These are phyloP conservation scores for Lordiphosa mommai DNA, from an alignment of 1,140 invertebrate genomes.

Conservation along the genomic window DNA sequence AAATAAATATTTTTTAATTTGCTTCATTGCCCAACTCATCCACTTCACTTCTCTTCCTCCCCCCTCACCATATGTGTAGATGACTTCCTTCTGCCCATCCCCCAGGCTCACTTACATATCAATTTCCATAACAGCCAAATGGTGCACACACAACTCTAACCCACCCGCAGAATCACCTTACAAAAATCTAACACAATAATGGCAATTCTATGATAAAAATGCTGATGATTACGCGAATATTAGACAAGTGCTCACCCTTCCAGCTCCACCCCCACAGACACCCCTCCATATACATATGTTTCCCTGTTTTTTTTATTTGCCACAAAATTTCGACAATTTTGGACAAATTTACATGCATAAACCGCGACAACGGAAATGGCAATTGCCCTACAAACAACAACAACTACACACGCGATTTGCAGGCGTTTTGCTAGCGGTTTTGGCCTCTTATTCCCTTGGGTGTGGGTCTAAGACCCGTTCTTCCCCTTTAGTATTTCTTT, in stretches of 20 bases:
- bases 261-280: constrained; percentile 3
- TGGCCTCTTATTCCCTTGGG: constrained; percentile 22
- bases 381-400: constrained; percentile 64
- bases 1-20: too few species aligned
- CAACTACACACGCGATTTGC: constrained; percentile 64
- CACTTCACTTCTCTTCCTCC: too few species aligned
- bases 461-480: constrained; percentile 47
- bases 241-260: constrained; percentile 52
- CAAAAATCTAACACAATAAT: constrained; percentile 20
- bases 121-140: constrained; percentile 36
- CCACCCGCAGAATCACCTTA: constrained; percentile 10
- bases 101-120: constrained; percentile 9
- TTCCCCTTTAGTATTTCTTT: constrained; percentile 37
- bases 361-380: constrained; percentile 58
- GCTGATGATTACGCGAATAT: constrained; percentile 60
- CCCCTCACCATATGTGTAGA: neutral
- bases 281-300: constrained; percentile 23
- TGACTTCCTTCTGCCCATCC: neutral
- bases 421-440: constrained; percentile 24
- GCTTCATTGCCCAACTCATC: too few species aligned
- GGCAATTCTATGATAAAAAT: constrained; percentile 60
- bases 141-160: constrained; percentile 14
- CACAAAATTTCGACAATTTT: constrained; percentile 77
- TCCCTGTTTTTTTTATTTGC: constrained; percentile 50
- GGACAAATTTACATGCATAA: constrained; percentile 76